Percentiles rank a stretch among this genome's conserved stretches.
Evolutionary conservation across 2,888 invertebrate genomes (phyloP).

Genomic region (Troglohyphantes excavatus): DNA sequence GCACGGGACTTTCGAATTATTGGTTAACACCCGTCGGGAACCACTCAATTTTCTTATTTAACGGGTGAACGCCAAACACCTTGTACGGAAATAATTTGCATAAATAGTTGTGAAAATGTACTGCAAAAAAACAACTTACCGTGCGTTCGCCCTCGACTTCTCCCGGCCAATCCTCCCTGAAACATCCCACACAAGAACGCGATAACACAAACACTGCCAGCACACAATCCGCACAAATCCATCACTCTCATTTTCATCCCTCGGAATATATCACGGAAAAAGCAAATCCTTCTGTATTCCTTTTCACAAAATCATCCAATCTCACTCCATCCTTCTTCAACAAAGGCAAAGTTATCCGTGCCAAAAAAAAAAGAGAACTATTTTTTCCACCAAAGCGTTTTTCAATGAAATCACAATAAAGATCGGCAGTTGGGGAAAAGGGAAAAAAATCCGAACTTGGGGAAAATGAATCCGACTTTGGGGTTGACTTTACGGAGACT

Average conservation of each 20-base stretch:
- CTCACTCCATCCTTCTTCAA: too few species aligned
- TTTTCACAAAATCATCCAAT: too few species aligned
- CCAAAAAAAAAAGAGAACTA: too few species aligned
- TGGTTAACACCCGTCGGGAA: too few species aligned
- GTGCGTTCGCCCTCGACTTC: constrained; percentile 44
- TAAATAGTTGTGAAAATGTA: too few species aligned
- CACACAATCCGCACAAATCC: constrained; percentile 4
- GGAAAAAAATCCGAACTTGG: not conserved
- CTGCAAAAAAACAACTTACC: constrained; percentile 38
- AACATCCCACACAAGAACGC: constrained; percentile 26
- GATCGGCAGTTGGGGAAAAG: not conserved
- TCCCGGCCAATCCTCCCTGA: constrained; percentile 19
- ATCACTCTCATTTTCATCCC: not conserved
- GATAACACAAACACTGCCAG: constrained; percentile 17
- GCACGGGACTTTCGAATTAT: too few species aligned
- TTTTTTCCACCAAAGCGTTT: too few species aligned
- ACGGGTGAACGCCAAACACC: too few species aligned
- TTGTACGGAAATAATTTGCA: too few species aligned
- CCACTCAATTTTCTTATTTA: too few species aligned
- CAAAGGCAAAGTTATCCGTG: too few species aligned
- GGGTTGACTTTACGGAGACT: constrained; percentile 14
- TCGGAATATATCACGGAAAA: not conserved
- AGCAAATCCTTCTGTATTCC: not conserved
- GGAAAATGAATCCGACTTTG: too few species aligned
- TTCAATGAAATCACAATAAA: not conserved